Conservation (phyloP, 1,140 invertebrate genomes). For the Sitophilus oryzae region DNA sequence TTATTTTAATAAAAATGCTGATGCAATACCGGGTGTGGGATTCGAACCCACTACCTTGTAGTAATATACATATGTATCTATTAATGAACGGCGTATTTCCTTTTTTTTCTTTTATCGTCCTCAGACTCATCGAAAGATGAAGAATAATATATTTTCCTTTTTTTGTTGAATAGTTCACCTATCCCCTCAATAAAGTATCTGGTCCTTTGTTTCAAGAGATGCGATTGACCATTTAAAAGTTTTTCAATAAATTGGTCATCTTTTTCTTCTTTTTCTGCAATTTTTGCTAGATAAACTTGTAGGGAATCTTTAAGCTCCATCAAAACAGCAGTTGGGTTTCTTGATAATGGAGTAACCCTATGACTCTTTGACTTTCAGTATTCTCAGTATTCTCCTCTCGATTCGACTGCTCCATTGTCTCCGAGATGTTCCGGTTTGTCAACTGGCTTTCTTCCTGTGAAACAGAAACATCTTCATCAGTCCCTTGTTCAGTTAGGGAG, state of each 20-base stretch:
- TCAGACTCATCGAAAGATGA: no score
- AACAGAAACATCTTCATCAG: not conserved
- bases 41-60: no score
- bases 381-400: no score
- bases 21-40: no score
- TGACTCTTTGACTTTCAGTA: not conserved
- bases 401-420: no score
- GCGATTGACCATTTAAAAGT: not conserved
- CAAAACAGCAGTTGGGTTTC: not conserved
- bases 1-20: no score
- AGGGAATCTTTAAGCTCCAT: not conserved
- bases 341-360: not conserved
- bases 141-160: not conserved
- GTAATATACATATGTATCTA: not conserved
- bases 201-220: not conserved
- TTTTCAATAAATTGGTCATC: slow-evolving; percentile 1
- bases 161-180: not conserved
- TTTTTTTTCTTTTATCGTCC: no score
- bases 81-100: not conserved
- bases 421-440: not conserved
- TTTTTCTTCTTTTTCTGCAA: not conserved
- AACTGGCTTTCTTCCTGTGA: not conserved
- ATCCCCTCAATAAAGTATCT: no score
- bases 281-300: not conserved
- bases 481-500: not conserved